Conservation (phyloP, 2,888 invertebrate genomes). For the Hirtodrosophila cameraria region DNA sequence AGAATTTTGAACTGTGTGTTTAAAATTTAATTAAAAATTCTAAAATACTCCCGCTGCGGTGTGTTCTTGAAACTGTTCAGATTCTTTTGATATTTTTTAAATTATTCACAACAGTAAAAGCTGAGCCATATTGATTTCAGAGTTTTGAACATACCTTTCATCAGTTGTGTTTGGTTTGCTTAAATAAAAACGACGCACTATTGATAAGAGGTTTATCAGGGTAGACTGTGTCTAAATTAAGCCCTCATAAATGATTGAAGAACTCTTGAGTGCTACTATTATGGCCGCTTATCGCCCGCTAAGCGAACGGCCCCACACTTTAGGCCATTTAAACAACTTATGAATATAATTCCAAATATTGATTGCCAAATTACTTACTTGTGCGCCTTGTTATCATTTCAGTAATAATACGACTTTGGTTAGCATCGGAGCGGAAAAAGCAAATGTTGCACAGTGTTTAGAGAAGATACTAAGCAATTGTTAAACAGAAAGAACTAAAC, state of each 20-base stretch:
- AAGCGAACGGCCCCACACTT: constrained; percentile 34
- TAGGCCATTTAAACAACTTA: background rate
- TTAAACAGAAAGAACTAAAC: background rate
- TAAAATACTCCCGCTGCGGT: no score
- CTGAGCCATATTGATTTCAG: background rate
- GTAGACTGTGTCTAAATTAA: background rate
- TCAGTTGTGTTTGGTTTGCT: background rate
- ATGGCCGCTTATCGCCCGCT: constrained; percentile 49
- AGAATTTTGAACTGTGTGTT: no score
- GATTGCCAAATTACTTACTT: constrained; percentile 1
- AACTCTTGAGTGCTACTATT: constrained; percentile 18
- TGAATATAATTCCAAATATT: background rate
- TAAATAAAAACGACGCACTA: background rate
- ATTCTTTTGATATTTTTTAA: no score
- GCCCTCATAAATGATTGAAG: constrained; percentile 16
- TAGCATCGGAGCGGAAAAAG: constrained; percentile 10
- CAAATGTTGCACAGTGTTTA: constrained; percentile 28
- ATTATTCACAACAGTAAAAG: background rate
- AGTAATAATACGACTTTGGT: constrained; percentile 37
- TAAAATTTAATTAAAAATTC: no score
- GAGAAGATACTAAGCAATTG: constrained; percentile 10
- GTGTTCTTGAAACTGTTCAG: no score
- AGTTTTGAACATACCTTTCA: background rate
- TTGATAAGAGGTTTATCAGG: constrained; percentile 39
- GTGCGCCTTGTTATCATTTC: constrained; percentile 36